Evolutionary conservation across 2,797 vertebrate species (phyloP), one percentile per base, ranked within the genome.

Genomic region (Chelidonichthys spinosus): DNA sequence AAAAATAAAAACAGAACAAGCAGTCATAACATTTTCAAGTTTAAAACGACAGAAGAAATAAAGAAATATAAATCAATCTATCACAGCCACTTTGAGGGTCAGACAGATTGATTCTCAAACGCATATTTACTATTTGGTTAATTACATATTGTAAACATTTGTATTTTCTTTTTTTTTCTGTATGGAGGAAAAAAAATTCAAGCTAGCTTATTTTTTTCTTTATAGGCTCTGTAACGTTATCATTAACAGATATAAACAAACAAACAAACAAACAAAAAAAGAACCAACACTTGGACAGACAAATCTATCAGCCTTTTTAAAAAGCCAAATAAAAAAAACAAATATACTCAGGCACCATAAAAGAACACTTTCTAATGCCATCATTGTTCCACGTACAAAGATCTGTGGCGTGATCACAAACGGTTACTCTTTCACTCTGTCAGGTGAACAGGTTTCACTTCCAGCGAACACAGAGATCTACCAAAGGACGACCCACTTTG

Each of bases 101-200:
- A 74, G 80, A 91, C 86, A 87, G 89, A 91, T 69, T 79, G 82
- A 88, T 88, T 90, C 85, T 90, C 81, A 87, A 92, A 92, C 84
- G 83, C 85, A 85, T 88, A 90, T 90, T 91, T 93, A 90, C 91
- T 92, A 93, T 95, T 95, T 94, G 94, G 94, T 95, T 94, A 94
- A 93, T 94, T 90, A 93, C 90, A 94, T 91, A 82, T 82, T 92
- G 93, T 95, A 95, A 95, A 95, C 94, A 94, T 93, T 92, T 94
- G 91, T 92, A 90, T 93, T 91, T 75, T 79, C 84, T 79, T 87
- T 85, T 77, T 87, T 87, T 93, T 92, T 93, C 88, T 92, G 89
- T 91, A 92, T 84, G 90, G 81, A 93, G 87, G 87, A 91, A 91
- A 87, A 88, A 81, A 89, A 82, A 87, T 89, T 92, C 91, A 93